These are phyloP conservation scores for Corvus moneduloides DNA, from an alignment of 2,113 vertebrate species.

Conservation along the genomic window DNA sequence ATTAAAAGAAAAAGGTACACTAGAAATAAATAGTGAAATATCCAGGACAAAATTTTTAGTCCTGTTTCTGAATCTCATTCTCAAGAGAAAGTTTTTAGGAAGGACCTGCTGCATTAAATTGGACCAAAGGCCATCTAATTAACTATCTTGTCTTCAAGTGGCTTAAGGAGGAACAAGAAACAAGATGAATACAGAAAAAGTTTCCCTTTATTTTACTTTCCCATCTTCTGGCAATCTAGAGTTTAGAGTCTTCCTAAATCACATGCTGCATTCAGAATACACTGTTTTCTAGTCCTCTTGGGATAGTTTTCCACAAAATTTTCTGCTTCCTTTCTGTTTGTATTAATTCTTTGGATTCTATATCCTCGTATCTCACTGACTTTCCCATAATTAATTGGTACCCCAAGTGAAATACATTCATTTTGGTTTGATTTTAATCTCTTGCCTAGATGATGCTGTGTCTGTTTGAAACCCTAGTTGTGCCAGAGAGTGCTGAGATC, in stretches of 20 bases:
- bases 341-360: background rate
- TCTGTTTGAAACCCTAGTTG: background rate
- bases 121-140: background rate
- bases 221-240: background rate
- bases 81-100: background rate
- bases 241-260: background rate
- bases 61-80: background rate
- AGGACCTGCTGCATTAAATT: background rate
- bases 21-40: background rate
- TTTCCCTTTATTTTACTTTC: background rate
- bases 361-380: background rate
- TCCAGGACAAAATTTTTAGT: background rate
- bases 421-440: background rate
- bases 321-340: background rate
- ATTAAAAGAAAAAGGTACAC: background rate
- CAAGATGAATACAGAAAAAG: background rate
- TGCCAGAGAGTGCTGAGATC: accelerated
- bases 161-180: background rate
- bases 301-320: background rate
- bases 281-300: background rate
- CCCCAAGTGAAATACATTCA: background rate
- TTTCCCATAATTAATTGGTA: background rate
- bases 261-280: background rate
- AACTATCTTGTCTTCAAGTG: background rate
- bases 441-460: background rate